A percentile compares a stretch with the other conserved stretches of the same genome.
These are phyloP conservation scores for Leptatherina wallacei DNA, from an alignment of 2,797 vertebrate species.

Conservation along the genomic window DNA sequence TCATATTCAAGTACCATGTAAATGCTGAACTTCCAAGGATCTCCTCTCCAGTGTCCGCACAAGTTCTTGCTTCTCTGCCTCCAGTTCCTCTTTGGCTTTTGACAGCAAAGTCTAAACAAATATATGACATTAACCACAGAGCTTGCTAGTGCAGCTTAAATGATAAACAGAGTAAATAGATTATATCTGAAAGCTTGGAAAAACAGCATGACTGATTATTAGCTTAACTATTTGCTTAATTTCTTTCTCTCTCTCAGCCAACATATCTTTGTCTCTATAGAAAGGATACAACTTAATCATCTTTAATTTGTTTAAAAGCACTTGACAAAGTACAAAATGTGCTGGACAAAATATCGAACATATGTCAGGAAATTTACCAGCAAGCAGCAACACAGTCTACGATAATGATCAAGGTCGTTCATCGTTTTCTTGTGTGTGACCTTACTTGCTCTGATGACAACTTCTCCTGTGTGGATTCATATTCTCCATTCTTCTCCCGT, in stretches of 20 bases:
- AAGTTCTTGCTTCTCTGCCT: conserved; percentile 94
- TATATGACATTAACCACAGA: neutral
- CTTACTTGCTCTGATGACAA: conserved; percentile 86
- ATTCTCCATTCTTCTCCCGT: conserved; percentile 87
- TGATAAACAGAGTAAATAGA: neutral
- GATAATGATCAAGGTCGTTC: too few species aligned
- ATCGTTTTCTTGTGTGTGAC: neutral
- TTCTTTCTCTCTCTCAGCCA: too few species aligned
- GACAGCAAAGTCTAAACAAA: conserved; percentile 84
- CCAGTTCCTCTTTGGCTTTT: conserved; percentile 92
- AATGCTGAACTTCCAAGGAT: conserved; percentile 90
- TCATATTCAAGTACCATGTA: conserved; percentile 86
- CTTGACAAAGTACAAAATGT: too few species aligned
- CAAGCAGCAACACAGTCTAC: neutral
- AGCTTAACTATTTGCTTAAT: neutral
- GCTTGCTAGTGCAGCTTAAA: neutral
- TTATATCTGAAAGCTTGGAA: neutral
- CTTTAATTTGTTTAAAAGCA: too few species aligned
- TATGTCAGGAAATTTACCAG: neutral
- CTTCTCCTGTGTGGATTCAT: conserved; percentile 84
- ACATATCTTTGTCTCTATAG: too few species aligned
- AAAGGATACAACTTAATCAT: too few species aligned
- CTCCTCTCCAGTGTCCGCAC: conserved; percentile 90
- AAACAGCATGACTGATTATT: neutral
- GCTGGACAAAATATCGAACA: too few species aligned